Evolutionary conservation across 2,797 vertebrate genomes (phyloP).

Genomic region (Galagoides demidoff): DNA sequence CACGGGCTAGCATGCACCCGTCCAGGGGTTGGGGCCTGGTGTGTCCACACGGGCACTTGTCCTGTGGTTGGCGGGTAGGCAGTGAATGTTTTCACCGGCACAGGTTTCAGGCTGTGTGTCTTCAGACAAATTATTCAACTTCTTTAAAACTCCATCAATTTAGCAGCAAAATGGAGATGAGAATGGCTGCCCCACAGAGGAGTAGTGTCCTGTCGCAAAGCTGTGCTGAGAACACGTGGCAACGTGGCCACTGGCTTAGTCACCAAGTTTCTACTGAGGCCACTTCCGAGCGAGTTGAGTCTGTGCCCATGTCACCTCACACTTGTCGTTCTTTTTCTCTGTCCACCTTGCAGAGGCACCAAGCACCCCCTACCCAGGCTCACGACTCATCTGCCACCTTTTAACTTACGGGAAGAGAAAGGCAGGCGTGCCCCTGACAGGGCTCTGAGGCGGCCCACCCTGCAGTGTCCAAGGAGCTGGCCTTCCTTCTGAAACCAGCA

Average conservation of each 20-base stretch:
- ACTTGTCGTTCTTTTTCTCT: too few relatives aligned
- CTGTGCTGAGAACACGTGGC: accelerated
- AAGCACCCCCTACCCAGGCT: accelerated
- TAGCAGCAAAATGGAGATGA: accelerated
- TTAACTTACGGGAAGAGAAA: background rate
- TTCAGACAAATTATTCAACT: background rate
- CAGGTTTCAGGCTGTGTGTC: accelerated
- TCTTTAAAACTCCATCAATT: too few relatives aligned
- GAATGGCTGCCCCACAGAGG: accelerated
- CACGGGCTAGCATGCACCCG: accelerated
- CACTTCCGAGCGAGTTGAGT: accelerated
- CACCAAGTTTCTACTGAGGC: background rate
- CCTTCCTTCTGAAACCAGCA: accelerated
- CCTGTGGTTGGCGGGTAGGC: background rate
- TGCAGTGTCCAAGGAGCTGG: background rate
- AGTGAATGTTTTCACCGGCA: background rate
- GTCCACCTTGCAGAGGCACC: too few relatives aligned
- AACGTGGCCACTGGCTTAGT: accelerated
- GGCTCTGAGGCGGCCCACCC: accelerated
- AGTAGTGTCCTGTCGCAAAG: accelerated
- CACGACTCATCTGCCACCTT: background rate
- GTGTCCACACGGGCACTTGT: background rate
- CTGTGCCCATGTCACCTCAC: accelerated
- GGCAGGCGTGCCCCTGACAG: background rate
- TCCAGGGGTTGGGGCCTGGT: too few relatives aligned